Conservation (phyloP, 2,113 vertebrate genomes). For the Tringa solitaria region DNA sequence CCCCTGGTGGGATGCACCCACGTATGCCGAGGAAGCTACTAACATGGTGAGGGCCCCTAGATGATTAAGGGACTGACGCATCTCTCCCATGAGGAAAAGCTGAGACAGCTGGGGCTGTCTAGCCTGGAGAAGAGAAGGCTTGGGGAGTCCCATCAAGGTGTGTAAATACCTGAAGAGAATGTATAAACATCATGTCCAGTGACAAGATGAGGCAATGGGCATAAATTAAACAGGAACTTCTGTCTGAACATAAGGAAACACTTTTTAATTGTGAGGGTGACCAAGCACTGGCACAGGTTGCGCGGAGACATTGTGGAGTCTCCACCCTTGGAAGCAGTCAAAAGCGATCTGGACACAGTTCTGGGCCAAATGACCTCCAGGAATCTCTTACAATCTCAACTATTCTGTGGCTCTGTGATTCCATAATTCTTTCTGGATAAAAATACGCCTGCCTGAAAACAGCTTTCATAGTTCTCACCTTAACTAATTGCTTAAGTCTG, state of each 20-base stretch:
- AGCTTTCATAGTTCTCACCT: neutral
- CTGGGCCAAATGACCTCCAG: neutral
- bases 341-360: neutral
- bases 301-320: neutral
- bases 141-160: neutral
- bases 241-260: neutral
- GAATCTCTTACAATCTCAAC: neutral
- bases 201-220: neutral
- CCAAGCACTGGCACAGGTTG: neutral
- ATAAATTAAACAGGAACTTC: neutral
- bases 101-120: neutral
- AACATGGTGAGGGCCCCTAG: neutral
- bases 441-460: neutral
- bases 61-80: neutral
- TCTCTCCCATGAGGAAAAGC: neutral
- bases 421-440: neutral
- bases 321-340: neutral
- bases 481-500: neutral
- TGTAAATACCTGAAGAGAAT: neutral
- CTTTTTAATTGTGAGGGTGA: neutral
- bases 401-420: neutral
- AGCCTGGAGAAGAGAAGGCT: neutral
- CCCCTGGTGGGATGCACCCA: neutral
- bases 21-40: neutral
- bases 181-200: neutral